phyloP scores from a whole-genome alignment of 2,113 vertebrate genomes.

The Gambusia affinis region DNA sequence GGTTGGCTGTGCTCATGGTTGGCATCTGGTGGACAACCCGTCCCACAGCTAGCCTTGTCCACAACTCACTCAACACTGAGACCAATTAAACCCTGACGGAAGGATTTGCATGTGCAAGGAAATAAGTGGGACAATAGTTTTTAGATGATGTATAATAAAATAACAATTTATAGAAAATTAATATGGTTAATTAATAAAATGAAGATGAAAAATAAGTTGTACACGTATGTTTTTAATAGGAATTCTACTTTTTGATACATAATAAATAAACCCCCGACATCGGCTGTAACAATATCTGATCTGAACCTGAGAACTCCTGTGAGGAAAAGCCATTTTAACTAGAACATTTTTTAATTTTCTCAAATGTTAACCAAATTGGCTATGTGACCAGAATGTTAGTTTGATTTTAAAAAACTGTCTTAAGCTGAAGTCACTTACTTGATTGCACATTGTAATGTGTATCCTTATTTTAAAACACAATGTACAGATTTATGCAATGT shows the following conservation, averaged over 20 bases:
- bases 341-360: too few relatives aligned
- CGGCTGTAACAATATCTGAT: neutral
- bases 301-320: neutral
- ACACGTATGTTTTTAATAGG: neutral
- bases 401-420: too few relatives aligned
- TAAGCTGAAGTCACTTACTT: too few relatives aligned
- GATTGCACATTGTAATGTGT: too few relatives aligned
- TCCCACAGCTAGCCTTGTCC: slow-evolving; percentile 63
- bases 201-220: neutral
- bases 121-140: slow-evolving; percentile 10
- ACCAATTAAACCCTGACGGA: slow-evolving; percentile 3
- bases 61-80: slow-evolving; percentile 49
- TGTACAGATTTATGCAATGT: too few relatives aligned
- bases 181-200: too few relatives aligned
- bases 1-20: slow-evolving; percentile 59
- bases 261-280: neutral
- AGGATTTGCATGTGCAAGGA: neutral
- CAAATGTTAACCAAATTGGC: too few relatives aligned
- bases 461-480: too few relatives aligned
- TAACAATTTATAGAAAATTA: too few relatives aligned
- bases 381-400: too few relatives aligned
- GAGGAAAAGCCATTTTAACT: neutral
- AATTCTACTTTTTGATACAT: neutral
- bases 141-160: neutral
- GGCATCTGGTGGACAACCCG: slow-evolving; percentile 53